Percentiles rank a stretch among this genome's conserved stretches.
These are phyloP conservation scores for Eristalis tenax DNA, from an alignment of 2,888 invertebrate genomes.

Conservation along the genomic window DNA sequence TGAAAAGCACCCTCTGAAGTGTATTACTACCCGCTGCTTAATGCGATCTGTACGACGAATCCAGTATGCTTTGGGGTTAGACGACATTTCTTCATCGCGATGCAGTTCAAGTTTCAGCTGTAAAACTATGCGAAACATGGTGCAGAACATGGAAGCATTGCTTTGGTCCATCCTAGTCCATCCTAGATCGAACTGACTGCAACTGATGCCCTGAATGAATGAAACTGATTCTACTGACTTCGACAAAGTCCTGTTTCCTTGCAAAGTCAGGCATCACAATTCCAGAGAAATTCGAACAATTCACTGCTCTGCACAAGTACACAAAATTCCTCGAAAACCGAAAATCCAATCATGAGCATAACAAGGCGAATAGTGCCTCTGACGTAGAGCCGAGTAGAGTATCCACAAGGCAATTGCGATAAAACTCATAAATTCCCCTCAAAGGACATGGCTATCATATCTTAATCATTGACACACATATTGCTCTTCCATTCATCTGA, in stretches of 20 bases:
- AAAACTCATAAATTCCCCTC: constrained; percentile 31
- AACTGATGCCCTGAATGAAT: too few species aligned
- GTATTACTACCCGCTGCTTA: too few species aligned
- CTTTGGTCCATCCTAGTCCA: too few species aligned
- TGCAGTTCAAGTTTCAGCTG: too few species aligned
- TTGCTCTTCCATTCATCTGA: constrained; percentile 3
- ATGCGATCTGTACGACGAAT: too few species aligned
- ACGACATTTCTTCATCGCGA: too few species aligned
- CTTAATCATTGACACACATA: constrained; percentile 48
- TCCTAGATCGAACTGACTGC: too few species aligned
- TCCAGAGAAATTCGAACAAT: background rate
- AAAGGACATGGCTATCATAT: constrained; percentile 33
- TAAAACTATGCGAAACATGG: too few species aligned
- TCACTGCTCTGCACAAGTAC: background rate
- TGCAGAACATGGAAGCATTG: too few species aligned
- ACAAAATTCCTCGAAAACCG: background rate
- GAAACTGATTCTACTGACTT: background rate
- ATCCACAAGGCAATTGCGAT: constrained; percentile 6
- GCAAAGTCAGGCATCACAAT: background rate
- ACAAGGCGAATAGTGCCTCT: background rate
- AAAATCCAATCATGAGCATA: background rate
- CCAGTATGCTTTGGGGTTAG: too few species aligned
- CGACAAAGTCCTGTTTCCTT: background rate
- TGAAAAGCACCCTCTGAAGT: too few species aligned
- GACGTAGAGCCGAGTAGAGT: background rate